phyloP scores from a whole-genome alignment of 2,888 invertebrate genomes.

The Morpho helenor region DNA sequence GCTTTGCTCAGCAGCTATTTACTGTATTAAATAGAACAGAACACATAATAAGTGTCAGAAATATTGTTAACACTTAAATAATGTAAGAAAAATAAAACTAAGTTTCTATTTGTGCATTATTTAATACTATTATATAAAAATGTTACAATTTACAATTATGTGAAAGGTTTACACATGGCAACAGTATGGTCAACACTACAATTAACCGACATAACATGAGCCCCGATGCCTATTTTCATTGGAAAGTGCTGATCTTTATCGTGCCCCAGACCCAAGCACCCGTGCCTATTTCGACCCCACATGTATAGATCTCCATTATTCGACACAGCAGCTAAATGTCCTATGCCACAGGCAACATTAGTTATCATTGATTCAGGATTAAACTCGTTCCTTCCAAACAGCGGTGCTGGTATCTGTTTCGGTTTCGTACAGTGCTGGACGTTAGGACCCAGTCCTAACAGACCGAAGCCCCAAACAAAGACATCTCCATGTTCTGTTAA shows the following conservation, averaged over 20 bases:
- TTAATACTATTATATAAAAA: background rate
- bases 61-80: too few species aligned
- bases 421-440: constrained; percentile 84
- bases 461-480: constrained; percentile 96
- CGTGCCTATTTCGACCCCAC: constrained; percentile 94
- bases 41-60: too few species aligned
- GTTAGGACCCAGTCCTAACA: constrained; percentile 92
- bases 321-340: constrained; percentile 88
- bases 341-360: constrained; percentile 85
- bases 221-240: constrained; percentile 89
- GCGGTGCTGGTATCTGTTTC: constrained; percentile 84
- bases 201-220: constrained; percentile 83
- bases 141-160: constrained; percentile 43
- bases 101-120: constrained; percentile 8
- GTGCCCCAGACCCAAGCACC: constrained; percentile 91
- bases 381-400: constrained; percentile 93
- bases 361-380: constrained; percentile 83
- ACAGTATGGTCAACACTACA: constrained; percentile 94
- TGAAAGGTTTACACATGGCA: constrained; percentile 86
- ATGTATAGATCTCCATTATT: constrained; percentile 90
- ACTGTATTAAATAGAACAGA: too few species aligned
- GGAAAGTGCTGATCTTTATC: constrained; percentile 92
- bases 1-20: too few species aligned
- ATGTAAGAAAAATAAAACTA: constrained; percentile 1
- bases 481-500: constrained; percentile 87